Evolutionary conservation across 2,888 invertebrate species (phyloP), one percentile per base, ranked within the genome.

Genomic region (Monoplex corrugatus): DNA sequence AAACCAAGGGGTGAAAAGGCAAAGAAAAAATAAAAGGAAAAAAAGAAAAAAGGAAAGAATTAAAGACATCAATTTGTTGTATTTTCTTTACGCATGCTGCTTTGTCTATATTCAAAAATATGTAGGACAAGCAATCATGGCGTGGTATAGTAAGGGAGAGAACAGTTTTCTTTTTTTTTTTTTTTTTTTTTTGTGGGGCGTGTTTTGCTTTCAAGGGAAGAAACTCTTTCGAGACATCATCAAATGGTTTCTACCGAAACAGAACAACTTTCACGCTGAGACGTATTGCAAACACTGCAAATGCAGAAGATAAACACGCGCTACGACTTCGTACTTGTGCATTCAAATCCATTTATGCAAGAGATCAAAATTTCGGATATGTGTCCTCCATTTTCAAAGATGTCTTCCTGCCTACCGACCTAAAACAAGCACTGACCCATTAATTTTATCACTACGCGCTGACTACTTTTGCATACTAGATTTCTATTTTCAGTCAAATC

Each of bases 341-440:
- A 45, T 83, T 23, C 32, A 13, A 32, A 45, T 32, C 32, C 44
- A 23, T 45, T 19, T 45, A 32, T 19, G 2, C 32, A 45, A 28
- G 45, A 83, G 1, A 44, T 32, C 45, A 83, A 32, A 45, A 83
- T 32, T 13, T 13, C 32, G 19, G 16, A 38, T 35, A 19, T 32
- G 5, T 38, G 57, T 38, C 23, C 50, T n/a, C 6, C 32, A 57
- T 38, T 45, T 84, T 84, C 84, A 84, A 84, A 84, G 84, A 84
- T 84, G 84, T 45, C 84, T 50, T 84, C 84, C 35, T 32, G 35
- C 57, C 50, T 57, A n/a, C 84, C 84, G 45, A 84, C 84, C 84
- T 68, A 68, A 57, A 57, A 84, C 84, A 57, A 50, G 84, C 84
- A 84, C 84, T 84, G 84, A 84, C 84, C 84, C 35, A 84, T 50